A percentile compares a stretch with the other conserved stretches of the same genome.
Evolutionary conservation across 2,113 vertebrate species (phyloP).

Genomic region (Seriola rivoliana): DNA sequence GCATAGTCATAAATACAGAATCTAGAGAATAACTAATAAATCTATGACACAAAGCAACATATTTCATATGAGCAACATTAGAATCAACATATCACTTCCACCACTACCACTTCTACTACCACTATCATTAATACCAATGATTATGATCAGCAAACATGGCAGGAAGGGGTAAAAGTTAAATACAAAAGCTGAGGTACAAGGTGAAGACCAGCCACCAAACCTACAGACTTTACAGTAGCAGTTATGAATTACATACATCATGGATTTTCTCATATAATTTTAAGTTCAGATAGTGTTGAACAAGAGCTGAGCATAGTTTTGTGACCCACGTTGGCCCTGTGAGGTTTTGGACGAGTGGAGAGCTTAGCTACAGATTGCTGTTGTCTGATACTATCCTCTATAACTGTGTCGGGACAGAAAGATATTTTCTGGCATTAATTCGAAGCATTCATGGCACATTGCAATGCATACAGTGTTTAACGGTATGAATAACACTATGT

Average conservation of each 20-base stretch:
- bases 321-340: constrained; percentile 31
- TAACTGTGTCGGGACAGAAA: constrained; percentile 29
- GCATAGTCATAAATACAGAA: constrained; percentile 82
- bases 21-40: constrained; percentile 68
- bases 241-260: constrained; percentile 25
- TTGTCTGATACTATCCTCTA: constrained; percentile 31
- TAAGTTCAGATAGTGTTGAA: constrained; percentile 52
- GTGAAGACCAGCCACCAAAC: constrained; percentile 63
- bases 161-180: constrained; percentile 52
- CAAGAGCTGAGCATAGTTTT: constrained; percentile 47
- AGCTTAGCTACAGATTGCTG: constrained; percentile 67
- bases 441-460: constrained; percentile 64
- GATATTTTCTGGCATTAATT: constrained; percentile 54
- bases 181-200: constrained; percentile 58
- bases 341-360: constrained; percentile 34
- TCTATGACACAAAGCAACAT: constrained; percentile 72
- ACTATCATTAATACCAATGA: constrained; percentile 74
- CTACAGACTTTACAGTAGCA: constrained; percentile 49
- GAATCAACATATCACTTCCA: constrained; percentile 69
- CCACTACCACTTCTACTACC: constrained; percentile 65
- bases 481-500: constrained; percentile 53
- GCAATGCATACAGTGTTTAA: constrained; percentile 59
- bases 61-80: constrained; percentile 60
- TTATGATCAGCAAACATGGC: constrained; percentile 63
- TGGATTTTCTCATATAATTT: constrained; percentile 41